Evolutionary conservation across 2,797 vertebrate species (phyloP).

Genomic region (Mormyrus proboscirostris): DNA sequence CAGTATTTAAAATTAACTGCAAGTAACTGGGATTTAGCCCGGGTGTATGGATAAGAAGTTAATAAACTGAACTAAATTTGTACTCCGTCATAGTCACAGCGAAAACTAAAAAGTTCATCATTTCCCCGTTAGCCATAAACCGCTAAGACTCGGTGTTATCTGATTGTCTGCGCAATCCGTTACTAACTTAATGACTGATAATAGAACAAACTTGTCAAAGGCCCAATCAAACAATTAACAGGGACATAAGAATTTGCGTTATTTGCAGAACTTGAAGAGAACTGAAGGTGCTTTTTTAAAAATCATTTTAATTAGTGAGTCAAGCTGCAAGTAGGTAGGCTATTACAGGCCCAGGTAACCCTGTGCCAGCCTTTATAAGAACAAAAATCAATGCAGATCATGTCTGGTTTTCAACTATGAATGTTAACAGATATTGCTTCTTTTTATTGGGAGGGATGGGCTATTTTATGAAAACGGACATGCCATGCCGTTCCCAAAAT

Average conservation of each 20-base stretch:
- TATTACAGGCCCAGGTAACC: not conserved
- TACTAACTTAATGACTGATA: not conserved
- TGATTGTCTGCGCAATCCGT: not conserved
- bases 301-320: not conserved
- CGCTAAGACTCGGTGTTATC: not conserved
- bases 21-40: not conserved
- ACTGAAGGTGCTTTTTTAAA: not conserved
- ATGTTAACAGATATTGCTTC: not conserved
- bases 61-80: not conserved
- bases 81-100: not conserved
- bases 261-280: not conserved
- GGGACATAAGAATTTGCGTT: not conserved
- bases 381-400: not conserved
- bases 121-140: not conserved
- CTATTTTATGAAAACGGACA: not conserved
- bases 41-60: not conserved
- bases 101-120: not conserved
- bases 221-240: not conserved
- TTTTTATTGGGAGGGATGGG: not conserved
- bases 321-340: not conserved
- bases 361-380: not conserved
- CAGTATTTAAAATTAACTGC: not conserved
- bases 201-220: not conserved
- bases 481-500: not conserved
- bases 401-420: not conserved